Evolutionary conservation across 2,888 invertebrate species (phyloP), one percentile per base, ranked within the genome.

Genomic region (Drosophila yooni): DNA sequence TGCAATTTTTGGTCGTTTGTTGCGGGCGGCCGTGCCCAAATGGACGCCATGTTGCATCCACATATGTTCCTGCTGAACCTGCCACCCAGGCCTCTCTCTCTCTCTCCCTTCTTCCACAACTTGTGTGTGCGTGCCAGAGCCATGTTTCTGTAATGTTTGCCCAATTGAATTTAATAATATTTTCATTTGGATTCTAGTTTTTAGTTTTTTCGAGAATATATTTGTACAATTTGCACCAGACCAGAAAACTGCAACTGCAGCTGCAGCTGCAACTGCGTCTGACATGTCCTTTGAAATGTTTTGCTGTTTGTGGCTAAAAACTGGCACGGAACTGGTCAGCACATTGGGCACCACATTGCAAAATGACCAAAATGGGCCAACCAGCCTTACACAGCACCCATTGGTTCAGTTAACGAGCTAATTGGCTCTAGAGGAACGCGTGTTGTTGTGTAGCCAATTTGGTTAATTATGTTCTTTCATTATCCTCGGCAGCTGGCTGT

Each of bases 131-230:
- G 87, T 79, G 89, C 63, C 66, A 50, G 70, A 64, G 62, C 60
- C 80, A 83, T 87, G 89, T 81, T 82, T 76, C 85, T 82, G 88
- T 84, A 90, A 89, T 90, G 89, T 89, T 91, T 83, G 77, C 82
- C 85, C 90, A 91, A 89, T 89, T 91, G 91, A 91, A 89, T 89
- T 90, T 90, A 90, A 91, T 90, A 89, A 89, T 90, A 89, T 91
- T 91, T 89, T 87, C 83, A 89, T 88, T 90, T 90, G 88, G 89
- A 89, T 87, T 87, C 88, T 79, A 88, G 88, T 84, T 86, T 84
- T 74, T 76, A 79, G 82, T 73, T 73, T 73, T 70, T 27, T 48
- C 34, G 51, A 69, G 66, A 81, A 83, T 83, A 83, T 83, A 88
- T 85, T 83, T 70, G 69, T 65, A 63, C 79, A 74, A 83, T 80